These are phyloP conservation scores for Drosophila antonietae DNA, from an alignment of 2,888 invertebrate species.

Conservation along the genomic window DNA sequence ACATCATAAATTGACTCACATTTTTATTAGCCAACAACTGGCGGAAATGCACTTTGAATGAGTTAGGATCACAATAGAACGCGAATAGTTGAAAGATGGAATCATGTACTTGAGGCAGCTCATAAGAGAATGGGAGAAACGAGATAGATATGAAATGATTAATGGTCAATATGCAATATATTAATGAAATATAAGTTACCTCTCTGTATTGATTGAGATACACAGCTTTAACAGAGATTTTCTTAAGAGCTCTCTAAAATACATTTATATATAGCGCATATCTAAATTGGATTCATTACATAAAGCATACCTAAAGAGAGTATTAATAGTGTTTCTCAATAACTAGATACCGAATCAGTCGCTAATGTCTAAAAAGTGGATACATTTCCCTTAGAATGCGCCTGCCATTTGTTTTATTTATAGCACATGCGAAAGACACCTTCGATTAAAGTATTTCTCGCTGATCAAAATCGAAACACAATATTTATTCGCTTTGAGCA, in stretches of 20 bases:
- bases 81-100: slow-evolving; percentile 1
- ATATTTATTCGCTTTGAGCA: slow-evolving; percentile 57
- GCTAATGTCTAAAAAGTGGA: not conserved
- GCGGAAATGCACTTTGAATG: slow-evolving; percentile 18
- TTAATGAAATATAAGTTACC: no score
- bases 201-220: no score
- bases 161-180: no score
- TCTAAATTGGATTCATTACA: no score
- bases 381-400: not conserved
- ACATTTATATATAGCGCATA: no score
- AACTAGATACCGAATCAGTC: not conserved
- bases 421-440: not conserved
- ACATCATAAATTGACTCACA: slow-evolving; percentile 44
- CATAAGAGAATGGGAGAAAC: not conserved
- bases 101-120: not conserved
- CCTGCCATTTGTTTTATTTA: not conserved
- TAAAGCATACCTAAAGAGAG: no score
- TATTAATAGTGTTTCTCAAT: not conserved
- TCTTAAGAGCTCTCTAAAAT: no score
- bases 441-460: not conserved
- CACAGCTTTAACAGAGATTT: no score
- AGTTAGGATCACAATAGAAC: not conserved
- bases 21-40: slow-evolving; percentile 12
- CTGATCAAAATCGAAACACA: not conserved
- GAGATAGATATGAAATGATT: not conserved